Conservation (phyloP, 2,797 vertebrate genomes). For the Eospalax fontanierii region DNA sequence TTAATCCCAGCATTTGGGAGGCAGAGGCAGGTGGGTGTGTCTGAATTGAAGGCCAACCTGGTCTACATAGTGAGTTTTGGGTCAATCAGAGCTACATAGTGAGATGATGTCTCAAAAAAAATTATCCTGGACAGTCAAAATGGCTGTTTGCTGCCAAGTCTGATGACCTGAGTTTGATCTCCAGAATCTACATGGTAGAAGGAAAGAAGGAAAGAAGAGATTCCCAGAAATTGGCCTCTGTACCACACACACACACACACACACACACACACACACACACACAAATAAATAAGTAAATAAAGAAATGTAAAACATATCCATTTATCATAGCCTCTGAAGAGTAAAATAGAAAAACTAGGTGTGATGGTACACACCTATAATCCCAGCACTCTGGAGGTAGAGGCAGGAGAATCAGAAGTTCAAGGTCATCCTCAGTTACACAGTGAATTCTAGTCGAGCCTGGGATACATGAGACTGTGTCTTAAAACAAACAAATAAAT, state of each 20-base stretch:
- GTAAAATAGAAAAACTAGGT: neutral
- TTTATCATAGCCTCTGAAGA: constrained; percentile 34
- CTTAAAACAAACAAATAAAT: neutral
- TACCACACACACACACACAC: neutral
- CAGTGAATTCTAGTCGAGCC: neutral
- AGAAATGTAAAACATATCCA: neutral
- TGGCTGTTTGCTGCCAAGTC: neutral
- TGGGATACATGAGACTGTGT: neutral
- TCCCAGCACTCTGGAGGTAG: neutral
- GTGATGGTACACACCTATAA: neutral
- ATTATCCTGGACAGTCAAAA: neutral
- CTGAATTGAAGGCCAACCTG: neutral
- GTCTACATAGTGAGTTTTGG: too few relatives aligned
- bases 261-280: too few relatives aligned
- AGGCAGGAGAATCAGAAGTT: neutral
- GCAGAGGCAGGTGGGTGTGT: too few relatives aligned
- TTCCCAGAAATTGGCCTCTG: neutral
- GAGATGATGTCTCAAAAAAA: too few relatives aligned
- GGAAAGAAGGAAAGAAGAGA: neutral
- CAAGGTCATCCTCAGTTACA: neutral
- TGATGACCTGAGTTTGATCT: neutral
- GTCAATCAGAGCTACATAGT: too few relatives aligned
- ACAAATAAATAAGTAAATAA: neutral
- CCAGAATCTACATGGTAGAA: neutral
- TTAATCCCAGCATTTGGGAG: too few relatives aligned